Evolutionary conservation across 2,113 vertebrate genomes (phyloP), one percentile per base, ranked within the genome.

Genomic region (Mormyrus lacerda): DNA sequence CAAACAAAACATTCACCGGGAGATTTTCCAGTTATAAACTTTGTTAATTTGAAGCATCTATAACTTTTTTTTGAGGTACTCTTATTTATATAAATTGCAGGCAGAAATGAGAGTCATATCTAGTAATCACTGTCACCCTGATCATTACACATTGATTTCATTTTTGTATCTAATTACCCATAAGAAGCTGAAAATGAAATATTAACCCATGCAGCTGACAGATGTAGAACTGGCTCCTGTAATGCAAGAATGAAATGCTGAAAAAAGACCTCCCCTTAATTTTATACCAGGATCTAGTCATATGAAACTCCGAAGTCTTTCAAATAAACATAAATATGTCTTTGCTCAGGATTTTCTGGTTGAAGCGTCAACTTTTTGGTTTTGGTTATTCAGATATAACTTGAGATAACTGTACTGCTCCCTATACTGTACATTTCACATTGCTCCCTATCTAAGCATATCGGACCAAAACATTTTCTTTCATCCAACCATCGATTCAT

Each of bases 121-220:
- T 27, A 69, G 82, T 42, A 85, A 86, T 89, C 89, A 86, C 89
- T 89, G 89, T 89, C 89, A 89, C 53, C 45, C 83, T 89, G 82
- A 89, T 85, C 82, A 89, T 89, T 89, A 51, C 39, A 86, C 83
- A 86, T 50, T 89, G 83, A 89, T 89, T 84, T 85, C 53, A 85
- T 89, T 89, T 89, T 89, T 55, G 79, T 86, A 89, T 85, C 83
- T 39, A 89, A 89, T 89, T 89, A 89, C 88, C 88, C 88, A 89
- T 89, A 83, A 89, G 88, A 89, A 42, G 88, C 79, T 61, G 48
- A 53, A 58, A 85, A 89, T 89, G 53, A 89, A 89, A 83, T 89
- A 84, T 89, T 79, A 83, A 84, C 79, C 50, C 79, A 85, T 79
- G 51, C 31, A 89, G 39, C 27, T 89, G 88, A 89, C 88, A 85